A percentile compares a stretch with the other conserved stretches of the same genome.
Evolutionary conservation across 2,888 invertebrate genomes (phyloP).

Genomic region (Eristalis tenax): DNA sequence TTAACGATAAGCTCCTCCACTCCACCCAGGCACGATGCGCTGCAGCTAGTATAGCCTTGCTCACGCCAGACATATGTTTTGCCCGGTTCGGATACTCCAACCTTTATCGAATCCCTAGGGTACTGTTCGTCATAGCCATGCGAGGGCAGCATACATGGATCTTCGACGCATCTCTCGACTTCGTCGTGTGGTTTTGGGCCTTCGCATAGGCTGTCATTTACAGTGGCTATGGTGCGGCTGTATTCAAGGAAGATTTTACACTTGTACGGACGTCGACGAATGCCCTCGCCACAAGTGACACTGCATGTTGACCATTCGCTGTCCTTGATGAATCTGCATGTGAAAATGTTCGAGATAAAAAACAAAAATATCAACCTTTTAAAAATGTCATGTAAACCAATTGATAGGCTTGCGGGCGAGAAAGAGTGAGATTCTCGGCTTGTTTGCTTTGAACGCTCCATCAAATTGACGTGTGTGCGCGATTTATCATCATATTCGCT

Average conservation of each 20-base stretch:
- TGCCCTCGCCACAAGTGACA: conserved; percentile 94
- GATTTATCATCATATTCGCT: conserved; percentile 63
- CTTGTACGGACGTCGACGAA: conserved; percentile 92
- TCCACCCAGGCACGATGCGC: conserved; percentile 95
- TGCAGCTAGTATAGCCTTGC: conserved; percentile 95
- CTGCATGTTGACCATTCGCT: conserved; percentile 95
- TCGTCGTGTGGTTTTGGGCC: conserved; percentile 92
- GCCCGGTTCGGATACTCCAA: conserved; percentile 88
- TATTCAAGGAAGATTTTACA: conserved; percentile 97
- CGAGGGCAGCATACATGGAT: conserved; percentile 87
- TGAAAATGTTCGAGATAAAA: not conserved
- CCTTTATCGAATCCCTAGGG: conserved; percentile 82
- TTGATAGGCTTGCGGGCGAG: conserved; percentile 25
- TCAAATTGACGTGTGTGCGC: conserved; percentile 45
- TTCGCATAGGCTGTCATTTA: conserved; percentile 93
- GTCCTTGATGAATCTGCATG: conserved; percentile 92
- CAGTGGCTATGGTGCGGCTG: conserved; percentile 91
- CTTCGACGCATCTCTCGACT: conserved; percentile 90
- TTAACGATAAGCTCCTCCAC: conserved; percentile 93
- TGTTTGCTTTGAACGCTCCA: conserved; percentile 41
- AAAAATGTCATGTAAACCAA: conserved; percentile 54
- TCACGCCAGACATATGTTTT: conserved; percentile 94
- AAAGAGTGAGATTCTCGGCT: conserved; percentile 10
- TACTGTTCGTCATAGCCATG: conserved; percentile 82
- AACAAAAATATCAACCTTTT: not conserved